phyloP scores from a whole-genome alignment of 2,797 vertebrate species.

The Spatula clypeata region DNA sequence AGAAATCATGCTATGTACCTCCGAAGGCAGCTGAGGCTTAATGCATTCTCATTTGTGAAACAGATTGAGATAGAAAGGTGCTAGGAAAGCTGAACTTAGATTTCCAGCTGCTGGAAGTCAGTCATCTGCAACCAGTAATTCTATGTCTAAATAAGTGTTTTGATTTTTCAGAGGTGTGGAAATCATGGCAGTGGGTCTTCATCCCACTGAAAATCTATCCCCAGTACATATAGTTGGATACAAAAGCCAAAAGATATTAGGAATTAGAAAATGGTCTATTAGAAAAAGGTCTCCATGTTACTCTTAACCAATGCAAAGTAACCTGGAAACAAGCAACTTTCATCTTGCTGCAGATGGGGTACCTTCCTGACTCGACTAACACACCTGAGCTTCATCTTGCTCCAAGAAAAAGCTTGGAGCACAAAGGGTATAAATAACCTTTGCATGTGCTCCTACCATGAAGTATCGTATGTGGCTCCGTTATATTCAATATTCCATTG shows the following conservation, averaged over 20 bases:
- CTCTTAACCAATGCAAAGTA: background rate
- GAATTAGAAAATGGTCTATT: background rate
- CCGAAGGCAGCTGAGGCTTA: background rate
- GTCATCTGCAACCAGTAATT: background rate
- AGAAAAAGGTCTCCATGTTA: accelerated
- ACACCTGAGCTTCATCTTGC: accelerated
- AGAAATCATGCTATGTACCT: background rate
- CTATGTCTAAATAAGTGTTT: background rate
- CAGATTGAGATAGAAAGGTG: background rate
- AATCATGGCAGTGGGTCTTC: background rate
- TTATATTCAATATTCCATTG: no score
- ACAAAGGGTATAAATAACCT: background rate
- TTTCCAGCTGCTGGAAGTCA: background rate
- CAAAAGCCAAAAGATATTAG: background rate
- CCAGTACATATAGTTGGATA: background rate
- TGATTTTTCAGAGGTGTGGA: background rate
- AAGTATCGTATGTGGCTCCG: background rate
- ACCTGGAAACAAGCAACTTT: background rate
- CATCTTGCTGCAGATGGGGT: background rate
- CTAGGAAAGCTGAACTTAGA: background rate
- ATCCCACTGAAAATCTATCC: background rate
- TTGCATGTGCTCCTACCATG: accelerated
- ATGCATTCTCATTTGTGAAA: background rate
- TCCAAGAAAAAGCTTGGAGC: no score
- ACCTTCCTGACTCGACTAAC: background rate